Evolutionary conservation across 2,113 vertebrate genomes (phyloP).

Genomic region (Bothrops jararaca): DNA sequence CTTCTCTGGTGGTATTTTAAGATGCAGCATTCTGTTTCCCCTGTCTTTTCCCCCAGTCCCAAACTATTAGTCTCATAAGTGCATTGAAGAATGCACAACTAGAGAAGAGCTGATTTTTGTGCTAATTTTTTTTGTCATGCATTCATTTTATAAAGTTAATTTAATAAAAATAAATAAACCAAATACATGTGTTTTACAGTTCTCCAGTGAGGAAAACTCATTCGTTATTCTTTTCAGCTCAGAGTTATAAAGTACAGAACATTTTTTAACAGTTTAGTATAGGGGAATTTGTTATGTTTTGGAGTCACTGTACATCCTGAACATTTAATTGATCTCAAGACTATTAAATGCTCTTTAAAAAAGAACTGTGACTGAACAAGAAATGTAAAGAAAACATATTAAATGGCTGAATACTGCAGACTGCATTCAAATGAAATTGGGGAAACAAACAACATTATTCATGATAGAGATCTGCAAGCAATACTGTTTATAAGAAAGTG

Average conservation of each 20-base stretch:
- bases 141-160: slow-evolving; percentile 21
- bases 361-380: not conserved
- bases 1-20: not conserved
- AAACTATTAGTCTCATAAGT: not conserved
- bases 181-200: slow-evolving; percentile 17
- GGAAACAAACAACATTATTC: not conserved
- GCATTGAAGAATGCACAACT: not conserved
- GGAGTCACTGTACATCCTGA: slow-evolving; percentile 27
- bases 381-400: slow-evolving; percentile 6
- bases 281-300: slow-evolving; percentile 28
- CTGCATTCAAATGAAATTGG: not conserved
- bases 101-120: not conserved
- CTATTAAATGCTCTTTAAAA: slow-evolving; percentile 2
- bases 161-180: slow-evolving; percentile 23
- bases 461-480: not conserved
- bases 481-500: not conserved
- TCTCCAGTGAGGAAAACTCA: not conserved
- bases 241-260: not conserved
- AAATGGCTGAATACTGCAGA: not conserved
- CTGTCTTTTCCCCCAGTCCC: not conserved
- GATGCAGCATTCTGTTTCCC: not conserved
- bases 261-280: slow-evolving; percentile 11
- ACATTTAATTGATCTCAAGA: slow-evolving; percentile 45
- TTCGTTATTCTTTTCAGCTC: not conserved
- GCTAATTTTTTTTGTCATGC: slow-evolving; percentile 11